Percentiles rank a stretch among this genome's conserved stretches.
Evolutionary conservation across 2,113 vertebrate species (phyloP).

Genomic region (Aviceda subcristata): DNA sequence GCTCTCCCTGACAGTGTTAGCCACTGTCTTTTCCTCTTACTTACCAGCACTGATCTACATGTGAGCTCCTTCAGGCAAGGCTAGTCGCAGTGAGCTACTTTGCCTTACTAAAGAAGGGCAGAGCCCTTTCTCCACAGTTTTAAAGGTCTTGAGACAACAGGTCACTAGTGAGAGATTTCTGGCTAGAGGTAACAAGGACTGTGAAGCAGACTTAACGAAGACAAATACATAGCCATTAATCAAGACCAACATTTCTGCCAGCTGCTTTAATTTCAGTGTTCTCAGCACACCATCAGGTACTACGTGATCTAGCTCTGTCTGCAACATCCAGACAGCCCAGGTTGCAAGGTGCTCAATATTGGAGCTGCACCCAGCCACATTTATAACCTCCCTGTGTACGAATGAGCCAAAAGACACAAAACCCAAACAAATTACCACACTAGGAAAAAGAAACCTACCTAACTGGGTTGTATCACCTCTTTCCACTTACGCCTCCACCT

Average conservation of each 20-base stretch:
- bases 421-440: neutral
- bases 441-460: neutral
- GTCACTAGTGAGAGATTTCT: neutral
- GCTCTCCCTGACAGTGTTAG: neutral
- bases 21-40: neutral
- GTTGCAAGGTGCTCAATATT: neutral
- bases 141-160: neutral
- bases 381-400: neutral
- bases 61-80: neutral
- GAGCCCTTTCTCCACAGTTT: neutral
- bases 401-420: neutral
- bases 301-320: neutral
- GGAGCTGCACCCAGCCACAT: neutral
- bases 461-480: neutral
- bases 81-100: neutral
- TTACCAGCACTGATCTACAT: neutral
- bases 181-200: neutral
- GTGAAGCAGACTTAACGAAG: neutral
- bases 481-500: neutral
- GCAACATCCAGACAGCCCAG: neutral
- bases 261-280: neutral
- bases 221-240: neutral
- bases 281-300: neutral
- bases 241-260: neutral
- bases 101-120: neutral